Base-by-base conservation (phyloP, 2,113 vertebrate genomes). In the Nothoprocta pentlandii region DNA sequence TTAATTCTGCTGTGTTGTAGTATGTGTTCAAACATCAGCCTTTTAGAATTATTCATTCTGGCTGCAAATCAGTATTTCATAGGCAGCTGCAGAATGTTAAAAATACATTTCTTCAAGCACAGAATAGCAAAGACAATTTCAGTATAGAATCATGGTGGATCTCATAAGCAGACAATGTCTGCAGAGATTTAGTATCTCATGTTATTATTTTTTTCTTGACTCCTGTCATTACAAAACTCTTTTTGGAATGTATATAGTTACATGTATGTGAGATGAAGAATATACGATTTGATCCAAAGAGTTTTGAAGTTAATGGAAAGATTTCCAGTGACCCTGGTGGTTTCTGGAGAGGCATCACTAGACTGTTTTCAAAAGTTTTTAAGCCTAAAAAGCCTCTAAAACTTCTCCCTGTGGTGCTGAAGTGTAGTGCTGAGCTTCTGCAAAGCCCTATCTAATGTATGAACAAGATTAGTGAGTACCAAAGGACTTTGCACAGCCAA, bases 1-100 rank as follows among this genome's bases (percentile, higher is more conserved):
- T 97, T 96, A 94, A 95, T 96, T 97, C 61, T 97, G 63, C 93
- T 94, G 71, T 89, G 86, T 41, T 92, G 15, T 93, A 93, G 61
- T 66, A 71, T 93, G 63, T 92, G 68, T 92, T 96, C 64, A 91
- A 88, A 93, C 87, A 94, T 73, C 95, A 94, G 74, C 79, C 77
- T 95, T 96, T 93, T 78, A 87, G 71, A 96, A 93, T 95, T 94
- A 96, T 94, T 94, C 51, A 91, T 97, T 96, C 70, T 97, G 85
- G 84, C 90, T 91, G 68, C n/a, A 85, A 75, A 96, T 85, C 79
- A 95, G n/a, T 71, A 51, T 91, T 80, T 16, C 81, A 83, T 69
- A 89, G 74, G 87, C 61, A 81, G 49, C 85, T 90, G 16, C 47
- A 93, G 94, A 97, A 95, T 96, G 64, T 91, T 91, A 96, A 97